Evolutionary conservation across 2,113 vertebrate genomes (phyloP), one percentile per base, ranked within the genome.

Genomic region (Lampris incognitus): DNA sequence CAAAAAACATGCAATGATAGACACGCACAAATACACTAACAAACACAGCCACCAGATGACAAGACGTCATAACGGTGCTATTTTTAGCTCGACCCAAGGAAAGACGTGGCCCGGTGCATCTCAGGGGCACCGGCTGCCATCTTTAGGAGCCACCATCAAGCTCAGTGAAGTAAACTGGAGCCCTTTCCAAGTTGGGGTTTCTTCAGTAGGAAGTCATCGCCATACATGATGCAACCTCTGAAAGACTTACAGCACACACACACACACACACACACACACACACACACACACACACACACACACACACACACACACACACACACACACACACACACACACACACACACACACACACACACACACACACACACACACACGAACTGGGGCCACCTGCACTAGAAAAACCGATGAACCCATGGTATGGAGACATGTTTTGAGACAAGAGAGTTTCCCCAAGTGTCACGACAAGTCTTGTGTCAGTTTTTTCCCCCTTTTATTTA

Each of bases 31-130:
- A 66, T 39, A 74, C 41, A 76, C 41, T 67, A 69, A 82, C 60
- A 69, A 69, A 79, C 74, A 81, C 69, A 87, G 39, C 7, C 87
- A 82, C 67, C 24, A 56, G 57, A 66, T 74, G 74, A 69, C 65
- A 57, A 75, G 75, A 72, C 71, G 63, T 86, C 81, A 83, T 74
- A 86, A 82, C 81, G 36, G 52, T 41, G 71, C 79, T 91, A 91
- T 92, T 92, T 91, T 85, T 89, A 89, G 87, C 80, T 40, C 70
- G 75, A 85, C 70, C 66, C 60, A 68, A 69, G 61, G 46, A 63
- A 61, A 78, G 8, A 68, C 67, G 73, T 56, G 59, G 83, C 44
- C 65, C 24, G 6, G 65, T 72, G 85, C 71, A 72, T 79, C 68
- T 81, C 76, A 73, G 59, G 66, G 58, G 74, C 85, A 78, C 74